Conservation (phyloP, 2,797 vertebrate genomes). For the Platalea minor region DNA sequence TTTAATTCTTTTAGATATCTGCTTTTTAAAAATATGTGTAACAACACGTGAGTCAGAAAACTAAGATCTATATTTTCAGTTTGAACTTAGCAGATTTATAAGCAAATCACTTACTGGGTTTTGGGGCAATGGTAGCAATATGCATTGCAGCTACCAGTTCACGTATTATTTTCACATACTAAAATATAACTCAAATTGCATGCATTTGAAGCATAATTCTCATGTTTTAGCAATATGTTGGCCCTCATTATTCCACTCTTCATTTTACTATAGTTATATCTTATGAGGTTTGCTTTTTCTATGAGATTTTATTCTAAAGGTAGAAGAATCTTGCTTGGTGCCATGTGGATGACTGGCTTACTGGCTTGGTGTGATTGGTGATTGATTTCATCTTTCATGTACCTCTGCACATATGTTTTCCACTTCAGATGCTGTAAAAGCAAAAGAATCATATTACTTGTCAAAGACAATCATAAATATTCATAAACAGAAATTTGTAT, state of each 20-base stretch:
- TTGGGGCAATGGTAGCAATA: background rate
- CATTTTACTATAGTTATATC: background rate
- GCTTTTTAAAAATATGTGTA: background rate
- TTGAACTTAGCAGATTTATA: background rate
- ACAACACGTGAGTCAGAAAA: background rate
- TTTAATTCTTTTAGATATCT: background rate
- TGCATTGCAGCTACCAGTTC: background rate
- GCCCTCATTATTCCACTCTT: background rate
- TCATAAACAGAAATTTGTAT: background rate
- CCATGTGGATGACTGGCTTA: accelerated
- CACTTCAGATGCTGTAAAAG: background rate
- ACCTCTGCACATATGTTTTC: background rate
- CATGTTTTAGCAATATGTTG: background rate
- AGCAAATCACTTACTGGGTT: background rate
- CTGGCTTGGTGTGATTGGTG: background rate
- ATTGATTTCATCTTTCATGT: background rate
- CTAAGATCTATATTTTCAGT: background rate
- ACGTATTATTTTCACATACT: background rate
- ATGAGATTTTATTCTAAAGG: background rate
- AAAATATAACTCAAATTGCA: background rate
- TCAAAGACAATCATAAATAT: background rate
- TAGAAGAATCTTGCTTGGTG: background rate
- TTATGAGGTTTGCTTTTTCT: background rate
- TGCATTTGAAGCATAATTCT: background rate
- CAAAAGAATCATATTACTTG: background rate